Conservation (phyloP, 1,140 invertebrate genomes). For the Xylocopa sonorina region DNA sequence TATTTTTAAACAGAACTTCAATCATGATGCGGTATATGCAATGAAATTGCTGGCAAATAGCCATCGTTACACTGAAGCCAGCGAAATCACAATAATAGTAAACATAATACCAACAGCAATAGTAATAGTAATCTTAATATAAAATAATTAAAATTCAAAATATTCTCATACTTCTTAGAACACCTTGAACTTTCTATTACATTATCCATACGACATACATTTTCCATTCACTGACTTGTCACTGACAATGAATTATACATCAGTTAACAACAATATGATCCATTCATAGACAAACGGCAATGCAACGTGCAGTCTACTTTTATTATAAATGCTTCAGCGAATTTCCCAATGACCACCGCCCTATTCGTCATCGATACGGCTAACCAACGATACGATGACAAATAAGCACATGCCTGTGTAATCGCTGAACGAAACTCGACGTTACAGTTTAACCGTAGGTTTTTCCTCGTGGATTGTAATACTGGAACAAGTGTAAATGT, state of each 20-base stretch:
- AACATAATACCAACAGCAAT: too few species aligned
- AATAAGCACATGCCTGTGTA: background rate
- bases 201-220: background rate
- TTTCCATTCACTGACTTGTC: background rate
- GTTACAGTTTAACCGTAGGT: background rate
- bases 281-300: background rate
- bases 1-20: too few species aligned
- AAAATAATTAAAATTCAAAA: too few species aligned
- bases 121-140: too few species aligned
- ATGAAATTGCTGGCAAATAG: too few species aligned
- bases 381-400: background rate
- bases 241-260: constrained; percentile 1
- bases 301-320: background rate
- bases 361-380: constrained; percentile 15
- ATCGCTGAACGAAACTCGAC: background rate
- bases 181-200: background rate
- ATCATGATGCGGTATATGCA: too few species aligned
- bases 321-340: background rate
- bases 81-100: too few species aligned
- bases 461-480: too few species aligned
- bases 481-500: too few species aligned
- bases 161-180: background rate
- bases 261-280: background rate
- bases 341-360: background rate
- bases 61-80: too few species aligned